Conservation (phyloP, 64 coral and sea anemone species). For the Dendrophyllia cribrosa region DNA sequence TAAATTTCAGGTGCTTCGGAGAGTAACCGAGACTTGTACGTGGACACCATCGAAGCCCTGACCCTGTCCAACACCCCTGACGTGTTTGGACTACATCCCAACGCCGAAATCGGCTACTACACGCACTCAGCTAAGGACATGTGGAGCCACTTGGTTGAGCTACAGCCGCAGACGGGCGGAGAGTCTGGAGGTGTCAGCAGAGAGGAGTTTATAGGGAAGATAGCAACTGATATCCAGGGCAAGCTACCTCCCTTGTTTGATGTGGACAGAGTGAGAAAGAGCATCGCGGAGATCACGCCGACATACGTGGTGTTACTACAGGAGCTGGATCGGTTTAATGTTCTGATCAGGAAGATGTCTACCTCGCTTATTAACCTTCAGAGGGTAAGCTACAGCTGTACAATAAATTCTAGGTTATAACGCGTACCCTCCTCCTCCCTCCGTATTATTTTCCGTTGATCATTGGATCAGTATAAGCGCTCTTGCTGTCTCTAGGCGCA, state of each 20-base stretch:
- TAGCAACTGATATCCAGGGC: conserved; percentile 95
- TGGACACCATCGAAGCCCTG: conserved; percentile 82
- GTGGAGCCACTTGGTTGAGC: conserved; percentile 94
- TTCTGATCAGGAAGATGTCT: conserved; percentile 94
- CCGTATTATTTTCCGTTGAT: not conserved
- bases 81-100: conserved; percentile 97
- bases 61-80: conserved; percentile 97
- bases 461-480: too few species aligned
- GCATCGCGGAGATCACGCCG: conserved; percentile 79
- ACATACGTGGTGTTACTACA: conserved; percentile 95
- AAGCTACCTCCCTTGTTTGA: conserved; percentile 96
- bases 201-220: conserved; percentile 98
- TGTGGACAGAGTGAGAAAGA: conserved; percentile 91
- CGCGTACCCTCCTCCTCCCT: not conserved
- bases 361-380: conserved; percentile 94
- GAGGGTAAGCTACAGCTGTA: conserved; percentile 76
- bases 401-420: not conserved
- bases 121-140: conserved; percentile 97
- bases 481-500: too few species aligned
- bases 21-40: conserved; percentile 86
- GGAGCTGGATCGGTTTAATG: conserved; percentile 97
- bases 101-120: conserved; percentile 99
- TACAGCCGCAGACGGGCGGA: conserved; percentile 97
- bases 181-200: conserved; percentile 93
- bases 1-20: conserved; percentile 32